Conservation (phyloP, 1,140 invertebrate species). For the Neodiprion pinetum region DNA sequence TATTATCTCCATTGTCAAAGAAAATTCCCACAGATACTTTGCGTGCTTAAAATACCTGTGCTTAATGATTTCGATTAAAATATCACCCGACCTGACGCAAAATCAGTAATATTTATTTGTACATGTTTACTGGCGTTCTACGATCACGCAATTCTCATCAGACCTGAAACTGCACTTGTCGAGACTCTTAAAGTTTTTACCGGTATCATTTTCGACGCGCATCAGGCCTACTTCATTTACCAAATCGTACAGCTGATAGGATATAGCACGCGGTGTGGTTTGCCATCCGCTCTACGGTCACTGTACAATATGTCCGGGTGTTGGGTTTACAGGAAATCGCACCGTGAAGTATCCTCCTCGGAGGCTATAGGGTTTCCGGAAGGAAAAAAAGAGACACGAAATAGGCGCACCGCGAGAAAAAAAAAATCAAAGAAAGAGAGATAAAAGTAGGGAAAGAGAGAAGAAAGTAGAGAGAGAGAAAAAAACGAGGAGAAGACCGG, state of each 20-base stretch:
- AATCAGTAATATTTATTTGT: too few relatives aligned
- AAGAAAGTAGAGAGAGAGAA: slow-evolving; percentile 12
- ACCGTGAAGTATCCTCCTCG: background rate
- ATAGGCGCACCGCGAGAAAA: background rate
- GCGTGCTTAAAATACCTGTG: too few relatives aligned
- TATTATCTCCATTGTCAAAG: too few relatives aligned
- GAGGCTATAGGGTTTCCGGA: slow-evolving; percentile 6
- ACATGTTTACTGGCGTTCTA: too few relatives aligned
- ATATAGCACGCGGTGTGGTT: background rate
- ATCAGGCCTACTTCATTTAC: too few relatives aligned
- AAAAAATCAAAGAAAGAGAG: slow-evolving; percentile 14
- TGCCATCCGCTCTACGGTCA: background rate
- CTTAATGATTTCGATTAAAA: too few relatives aligned
- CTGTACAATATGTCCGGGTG: background rate
- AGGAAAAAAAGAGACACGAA: slow-evolving; percentile 7
- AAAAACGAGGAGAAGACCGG: slow-evolving; percentile 17
- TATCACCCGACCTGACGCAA: too few relatives aligned
- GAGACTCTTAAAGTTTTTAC: too few relatives aligned
- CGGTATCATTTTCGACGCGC: too few relatives aligned
- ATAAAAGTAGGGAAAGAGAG: background rate
- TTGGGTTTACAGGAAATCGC: slow-evolving; percentile 3
- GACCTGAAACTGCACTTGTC: too few relatives aligned
- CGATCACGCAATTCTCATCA: too few relatives aligned
- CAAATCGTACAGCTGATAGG: background rate
- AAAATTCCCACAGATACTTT: too few relatives aligned